phyloP scores from a whole-genome alignment of 1,140 invertebrate species.

The Trialeurodes vaporariorum region DNA sequence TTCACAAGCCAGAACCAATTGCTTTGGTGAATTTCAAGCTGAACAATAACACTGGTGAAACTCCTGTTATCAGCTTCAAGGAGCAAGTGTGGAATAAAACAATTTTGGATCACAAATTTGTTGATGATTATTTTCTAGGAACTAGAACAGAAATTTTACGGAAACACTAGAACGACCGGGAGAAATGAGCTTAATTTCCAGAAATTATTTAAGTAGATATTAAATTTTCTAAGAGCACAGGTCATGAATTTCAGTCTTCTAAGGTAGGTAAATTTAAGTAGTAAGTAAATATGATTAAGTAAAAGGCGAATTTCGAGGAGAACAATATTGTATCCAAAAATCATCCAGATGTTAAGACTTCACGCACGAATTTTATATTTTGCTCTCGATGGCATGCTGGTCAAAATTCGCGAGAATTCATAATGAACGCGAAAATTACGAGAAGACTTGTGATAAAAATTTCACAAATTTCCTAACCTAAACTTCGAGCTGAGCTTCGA shows the following conservation, averaged over 20 bases:
- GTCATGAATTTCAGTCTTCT: not conserved
- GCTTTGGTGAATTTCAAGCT: too few species aligned
- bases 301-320: not conserved
- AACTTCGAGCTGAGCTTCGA: not conserved
- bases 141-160: not conserved
- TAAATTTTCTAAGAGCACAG: not conserved
- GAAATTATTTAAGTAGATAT: not conserved
- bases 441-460: not conserved
- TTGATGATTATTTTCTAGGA: not conserved
- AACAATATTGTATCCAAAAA: not conserved
- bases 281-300: too few species aligned
- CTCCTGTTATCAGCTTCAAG: not conserved
- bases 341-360: not conserved
- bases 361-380: not conserved
- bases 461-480: not conserved
- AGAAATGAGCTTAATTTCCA: not conserved
- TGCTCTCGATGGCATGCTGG: not conserved
- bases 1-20: too few species aligned
- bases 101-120: not conserved
- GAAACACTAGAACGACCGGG: not conserved
- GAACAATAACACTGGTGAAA: too few species aligned
- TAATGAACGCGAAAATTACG: not conserved
- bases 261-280: not conserved
- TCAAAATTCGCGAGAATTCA: not conserved
- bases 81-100: not conserved